Percentiles rank a stretch among this genome's conserved stretches.
These are phyloP conservation scores for Aspidoscelis tigris DNA, from an alignment of 2,113 vertebrate species.

Conservation along the genomic window DNA sequence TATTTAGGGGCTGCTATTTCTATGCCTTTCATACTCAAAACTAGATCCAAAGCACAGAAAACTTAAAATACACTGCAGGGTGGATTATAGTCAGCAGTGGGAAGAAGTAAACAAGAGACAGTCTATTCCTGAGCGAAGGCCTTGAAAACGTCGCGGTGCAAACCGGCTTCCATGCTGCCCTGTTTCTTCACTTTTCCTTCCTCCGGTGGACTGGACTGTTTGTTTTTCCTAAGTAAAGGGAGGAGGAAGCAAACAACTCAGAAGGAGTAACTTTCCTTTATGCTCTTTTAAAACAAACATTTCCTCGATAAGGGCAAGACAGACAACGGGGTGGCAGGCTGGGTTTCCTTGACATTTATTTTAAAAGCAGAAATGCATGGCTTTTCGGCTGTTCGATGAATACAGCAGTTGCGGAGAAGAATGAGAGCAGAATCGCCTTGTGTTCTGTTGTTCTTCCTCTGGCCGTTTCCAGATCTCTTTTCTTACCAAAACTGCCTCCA, in stretches of 20 bases:
- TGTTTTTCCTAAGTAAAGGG: slow-evolving; percentile 31
- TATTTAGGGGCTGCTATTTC: slow-evolving; percentile 5
- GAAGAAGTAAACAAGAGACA: slow-evolving; percentile 27
- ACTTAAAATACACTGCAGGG: neutral
- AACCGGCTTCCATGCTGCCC: slow-evolving; percentile 32
- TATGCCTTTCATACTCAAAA: slow-evolving; percentile 27
- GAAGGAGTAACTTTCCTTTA: neutral
- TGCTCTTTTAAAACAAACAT: no score
- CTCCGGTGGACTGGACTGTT: slow-evolving; percentile 20
- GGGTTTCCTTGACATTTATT: neutral
- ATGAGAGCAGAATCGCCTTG: neutral
- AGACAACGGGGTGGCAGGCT: neutral
- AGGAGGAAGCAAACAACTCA: neutral
- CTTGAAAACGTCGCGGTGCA: slow-evolving; percentile 34
- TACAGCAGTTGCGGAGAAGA: neutral
- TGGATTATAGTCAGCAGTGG: neutral
- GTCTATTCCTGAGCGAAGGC: slow-evolving; percentile 36
- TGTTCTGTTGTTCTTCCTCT: no score
- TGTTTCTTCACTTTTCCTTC: slow-evolving; percentile 34
- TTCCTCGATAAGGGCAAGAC: slow-evolving; percentile 19
- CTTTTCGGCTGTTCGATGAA: no score
- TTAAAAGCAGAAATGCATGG: neutral
- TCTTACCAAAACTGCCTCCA: no score
- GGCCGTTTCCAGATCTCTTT: no score
- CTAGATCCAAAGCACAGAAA: slow-evolving; percentile 38